Evolutionary conservation across 1,140 invertebrate species (phyloP).

Genomic region (Oreohelix idahoensis): DNA sequence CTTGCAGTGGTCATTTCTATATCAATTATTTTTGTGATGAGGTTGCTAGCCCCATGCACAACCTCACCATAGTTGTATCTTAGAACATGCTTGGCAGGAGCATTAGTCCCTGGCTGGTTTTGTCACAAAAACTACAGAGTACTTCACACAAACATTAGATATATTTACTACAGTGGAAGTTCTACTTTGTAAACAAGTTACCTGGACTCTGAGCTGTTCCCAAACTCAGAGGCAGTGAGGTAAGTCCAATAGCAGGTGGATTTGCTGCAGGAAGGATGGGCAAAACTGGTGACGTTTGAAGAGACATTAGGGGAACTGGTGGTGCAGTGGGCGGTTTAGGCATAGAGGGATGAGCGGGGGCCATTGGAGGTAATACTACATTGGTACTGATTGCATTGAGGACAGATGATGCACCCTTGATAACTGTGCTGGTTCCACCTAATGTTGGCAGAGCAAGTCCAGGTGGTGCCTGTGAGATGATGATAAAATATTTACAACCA

Average conservation of each 20-base stretch:
- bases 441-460: slow-evolving; percentile 62
- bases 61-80: too few species aligned
- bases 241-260: slow-evolving; percentile 40
- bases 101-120: too few species aligned
- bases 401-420: slow-evolving; percentile 35
- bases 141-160: too few species aligned
- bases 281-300: slow-evolving; percentile 31
- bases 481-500: too few species aligned
- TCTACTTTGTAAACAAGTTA: slow-evolving; percentile 2
- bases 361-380: slow-evolving; percentile 65
- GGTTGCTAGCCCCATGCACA: too few species aligned
- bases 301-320: slow-evolving; percentile 37
- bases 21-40: too few species aligned
- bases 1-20: too few species aligned
- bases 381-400: slow-evolving; percentile 48
- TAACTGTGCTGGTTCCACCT: slow-evolving; percentile 46
- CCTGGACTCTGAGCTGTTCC: slow-evolving; percentile 19
- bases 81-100: too few species aligned
- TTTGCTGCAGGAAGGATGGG: slow-evolving; percentile 30
- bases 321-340: slow-evolving; percentile 44
- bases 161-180: too few species aligned
- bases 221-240: slow-evolving; percentile 23
- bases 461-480: slow-evolving; percentile 57
- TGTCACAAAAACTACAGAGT: too few species aligned
- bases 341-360: slow-evolving; percentile 44